A percentile compares a stretch with the other conserved stretches of the same genome.
phyloP scores from a whole-genome alignment of 2,888 invertebrate species.

The Encarsia formosa region DNA sequence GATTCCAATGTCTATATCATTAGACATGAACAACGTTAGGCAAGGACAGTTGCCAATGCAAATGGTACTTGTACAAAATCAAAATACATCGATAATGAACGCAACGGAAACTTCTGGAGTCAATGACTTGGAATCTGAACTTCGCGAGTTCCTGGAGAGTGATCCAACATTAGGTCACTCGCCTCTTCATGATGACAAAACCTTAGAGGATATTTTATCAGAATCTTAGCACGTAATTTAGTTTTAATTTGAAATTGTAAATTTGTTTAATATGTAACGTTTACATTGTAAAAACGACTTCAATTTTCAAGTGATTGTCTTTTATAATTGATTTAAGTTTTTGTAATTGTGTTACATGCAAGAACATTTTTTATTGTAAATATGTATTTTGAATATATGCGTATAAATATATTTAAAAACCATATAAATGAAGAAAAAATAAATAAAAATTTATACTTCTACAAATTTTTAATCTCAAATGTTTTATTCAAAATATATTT shows the following conservation, averaged over 20 bases:
- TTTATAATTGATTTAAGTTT: slow-evolving; percentile 15
- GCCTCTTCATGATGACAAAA: slow-evolving; percentile 49
- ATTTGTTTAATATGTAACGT: slow-evolving; percentile 26
- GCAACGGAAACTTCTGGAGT: slow-evolving; percentile 46
- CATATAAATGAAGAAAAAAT: not conserved
- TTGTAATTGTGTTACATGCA: not conserved
- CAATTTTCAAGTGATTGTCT: slow-evolving; percentile 19
- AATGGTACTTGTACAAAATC: slow-evolving; percentile 39
- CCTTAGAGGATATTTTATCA: slow-evolving; percentile 48
- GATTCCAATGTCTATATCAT: slow-evolving; percentile 34
- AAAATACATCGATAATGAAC: slow-evolving; percentile 36
- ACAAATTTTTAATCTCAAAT: too few relatives aligned
- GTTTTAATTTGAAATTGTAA: slow-evolving; percentile 21
- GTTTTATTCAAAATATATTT: too few relatives aligned
- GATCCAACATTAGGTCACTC: slow-evolving; percentile 59
- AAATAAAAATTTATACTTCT: too few relatives aligned
- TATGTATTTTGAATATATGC: not conserved
- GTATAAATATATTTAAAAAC: not conserved
- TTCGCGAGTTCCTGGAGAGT: slow-evolving; percentile 69
- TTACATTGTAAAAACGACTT: slow-evolving; percentile 21
- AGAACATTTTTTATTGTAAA: not conserved
- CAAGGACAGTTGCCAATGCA: slow-evolving; percentile 44
- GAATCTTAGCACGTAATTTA: slow-evolving; percentile 41
- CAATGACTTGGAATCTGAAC: slow-evolving; percentile 64
- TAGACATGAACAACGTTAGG: slow-evolving; percentile 37